Base-by-base conservation (phyloP, 2,113 vertebrate genomes). In the Phylloscopus whistleri region DNA sequence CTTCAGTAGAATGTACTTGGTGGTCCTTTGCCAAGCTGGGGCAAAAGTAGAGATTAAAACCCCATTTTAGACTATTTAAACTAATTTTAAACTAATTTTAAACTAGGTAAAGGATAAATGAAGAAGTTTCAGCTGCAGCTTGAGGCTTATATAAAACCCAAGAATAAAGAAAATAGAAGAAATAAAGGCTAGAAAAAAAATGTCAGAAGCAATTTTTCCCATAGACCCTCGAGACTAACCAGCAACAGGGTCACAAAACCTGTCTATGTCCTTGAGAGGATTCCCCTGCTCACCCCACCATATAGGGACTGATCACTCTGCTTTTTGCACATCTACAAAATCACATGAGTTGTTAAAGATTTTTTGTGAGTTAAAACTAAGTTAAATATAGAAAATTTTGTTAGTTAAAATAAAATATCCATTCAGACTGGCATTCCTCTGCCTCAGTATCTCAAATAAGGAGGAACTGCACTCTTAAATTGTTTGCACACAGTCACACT, bases 11-110 rank as follows among this genome's bases (percentile, higher is more conserved):
- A 56, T 1, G 3, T 8, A 30, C 41, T 46, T 7, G 1, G 23
- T 7, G 3, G 16, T 27, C 5, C 20, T 75, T 33, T 55, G 21
- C 26, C 35, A 43, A 24, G 5, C 0, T 48, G 30, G 15, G 13
- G 16, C 41, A 89, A 52, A 6, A 52, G 3, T 2, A 67, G 30
- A 31, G 9, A 56, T 51, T 60, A 59, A 48, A 55, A 2, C 4
- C 10, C 56, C 1, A 0, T 23, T 66, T 73, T 48, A 33, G 76
- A 58, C 6, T 43, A 48, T 49, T 60, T 19, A 64, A 93, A 60
- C 10, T 48, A 48, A 23, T 58, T 66, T 73, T 48, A n/a, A 79
- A 58, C 7, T 37, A 48, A 27, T 53, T 64, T 73, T 46, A n/a
- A 76, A 58, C 7, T 41, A 48, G 41, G 52, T 19, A 64, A 93